Conservation (phyloP, 2,888 invertebrate species). For the Dicyrtoma fusca region DNA sequence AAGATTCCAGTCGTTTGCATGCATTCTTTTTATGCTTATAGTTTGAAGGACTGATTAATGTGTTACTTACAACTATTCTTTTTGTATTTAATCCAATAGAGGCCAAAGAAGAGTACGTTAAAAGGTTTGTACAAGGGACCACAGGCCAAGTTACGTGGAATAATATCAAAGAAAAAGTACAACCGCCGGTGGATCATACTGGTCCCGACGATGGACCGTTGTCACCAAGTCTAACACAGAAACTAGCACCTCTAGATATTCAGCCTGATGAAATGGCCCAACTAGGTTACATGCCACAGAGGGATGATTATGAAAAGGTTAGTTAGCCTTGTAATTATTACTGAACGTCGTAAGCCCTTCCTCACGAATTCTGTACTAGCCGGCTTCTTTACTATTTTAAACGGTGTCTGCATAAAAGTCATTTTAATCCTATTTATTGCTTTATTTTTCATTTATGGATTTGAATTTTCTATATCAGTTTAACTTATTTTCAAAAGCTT, state of each 20-base stretch:
- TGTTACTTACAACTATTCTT: too few relatives aligned
- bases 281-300: slow-evolving; percentile 90
- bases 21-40: neutral
- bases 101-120: slow-evolving; percentile 88
- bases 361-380: too few relatives aligned
- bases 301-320: slow-evolving; percentile 94
- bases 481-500: too few relatives aligned
- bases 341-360: too few relatives aligned
- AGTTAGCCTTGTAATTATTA: too few relatives aligned
- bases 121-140: slow-evolving; percentile 84
- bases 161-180: slow-evolving; percentile 40
- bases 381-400: too few relatives aligned
- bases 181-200: slow-evolving; percentile 75
- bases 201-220: slow-evolving; percentile 77
- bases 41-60: too few relatives aligned
- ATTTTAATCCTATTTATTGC: too few relatives aligned
- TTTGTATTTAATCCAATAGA: slow-evolving; percentile 66
- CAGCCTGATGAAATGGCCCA: slow-evolving; percentile 82
- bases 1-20: too few relatives aligned
- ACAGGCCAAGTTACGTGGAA: slow-evolving; percentile 88
- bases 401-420: too few relatives aligned
- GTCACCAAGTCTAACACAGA: slow-evolving; percentile 65
- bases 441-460: too few relatives aligned
- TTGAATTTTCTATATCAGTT: neutral
- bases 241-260: slow-evolving; percentile 79